A percentile compares a stretch with the other conserved stretches of the same genome.
phyloP scores from a whole-genome alignment of 2,797 vertebrate genomes.

The Mus minutoides region DNA sequence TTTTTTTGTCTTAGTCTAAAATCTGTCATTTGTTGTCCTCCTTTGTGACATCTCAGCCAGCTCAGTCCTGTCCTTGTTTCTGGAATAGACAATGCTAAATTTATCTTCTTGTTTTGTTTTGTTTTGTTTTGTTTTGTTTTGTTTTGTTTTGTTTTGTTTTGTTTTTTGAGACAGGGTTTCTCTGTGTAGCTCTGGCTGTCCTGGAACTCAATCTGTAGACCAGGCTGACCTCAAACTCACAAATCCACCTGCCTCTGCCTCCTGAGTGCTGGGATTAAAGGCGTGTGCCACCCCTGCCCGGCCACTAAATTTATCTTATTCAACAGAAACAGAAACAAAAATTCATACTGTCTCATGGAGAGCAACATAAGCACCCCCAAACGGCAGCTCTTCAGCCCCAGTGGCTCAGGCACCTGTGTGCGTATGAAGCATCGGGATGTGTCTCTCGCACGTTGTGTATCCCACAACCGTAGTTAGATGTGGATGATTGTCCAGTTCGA shows the following conservation, averaged over 20 bases:
- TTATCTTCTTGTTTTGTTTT: neutral
- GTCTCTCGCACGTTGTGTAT: neutral
- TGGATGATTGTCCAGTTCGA: neutral
- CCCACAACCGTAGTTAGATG: neutral
- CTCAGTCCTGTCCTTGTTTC: neutral
- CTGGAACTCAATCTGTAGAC: too few species aligned
- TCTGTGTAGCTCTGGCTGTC: too few species aligned
- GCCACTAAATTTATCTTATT: neutral
- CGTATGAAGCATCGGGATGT: neutral
- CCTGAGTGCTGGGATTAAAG: too few species aligned
- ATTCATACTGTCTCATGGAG: neutral
- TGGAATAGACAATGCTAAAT: neutral
- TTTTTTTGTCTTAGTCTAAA: neutral
- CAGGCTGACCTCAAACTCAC: too few species aligned
- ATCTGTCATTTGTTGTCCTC: neutral
- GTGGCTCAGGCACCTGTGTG: neutral
- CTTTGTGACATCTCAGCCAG: neutral
- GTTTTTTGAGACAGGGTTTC: too few species aligned
- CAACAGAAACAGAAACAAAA: slow-evolving; percentile 21
- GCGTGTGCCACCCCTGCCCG: too few species aligned
- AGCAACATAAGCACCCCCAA: neutral
- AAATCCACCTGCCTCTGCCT: too few species aligned
- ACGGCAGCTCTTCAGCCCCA: neutral
- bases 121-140: too few species aligned
- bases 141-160: too few species aligned